Conservation (phyloP, 2,888 invertebrate genomes). For the Crepidodera aurea region DNA sequence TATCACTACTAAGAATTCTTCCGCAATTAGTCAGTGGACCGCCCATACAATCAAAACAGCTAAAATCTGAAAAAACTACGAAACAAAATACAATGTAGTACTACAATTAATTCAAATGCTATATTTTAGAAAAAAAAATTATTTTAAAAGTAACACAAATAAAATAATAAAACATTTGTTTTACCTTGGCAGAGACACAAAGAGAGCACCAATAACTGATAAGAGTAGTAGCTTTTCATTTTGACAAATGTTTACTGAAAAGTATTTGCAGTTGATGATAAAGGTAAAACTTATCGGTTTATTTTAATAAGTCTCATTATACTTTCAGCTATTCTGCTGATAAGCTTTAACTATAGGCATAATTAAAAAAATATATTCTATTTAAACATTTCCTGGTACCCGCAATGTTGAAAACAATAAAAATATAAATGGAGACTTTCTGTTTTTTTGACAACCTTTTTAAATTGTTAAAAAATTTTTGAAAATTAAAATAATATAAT, state of each 20-base stretch:
- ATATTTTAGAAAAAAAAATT: background rate
- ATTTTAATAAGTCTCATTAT: background rate
- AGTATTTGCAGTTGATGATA: background rate
- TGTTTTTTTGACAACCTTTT: too few species aligned
- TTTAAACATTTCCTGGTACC: background rate
- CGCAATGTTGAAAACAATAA: background rate
- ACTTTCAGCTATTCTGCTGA: background rate
- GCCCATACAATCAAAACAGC: constrained; percentile 34
- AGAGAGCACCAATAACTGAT: background rate
- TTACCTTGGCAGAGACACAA: background rate
- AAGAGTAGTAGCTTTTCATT: background rate
- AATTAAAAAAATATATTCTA: background rate
- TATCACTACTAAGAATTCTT: background rate
- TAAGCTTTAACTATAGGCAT: background rate
- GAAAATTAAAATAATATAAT: too few species aligned
- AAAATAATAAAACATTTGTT: background rate
- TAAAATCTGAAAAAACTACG: constrained; percentile 7
- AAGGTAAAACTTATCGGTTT: background rate
- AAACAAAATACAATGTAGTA: background rate
- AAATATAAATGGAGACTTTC: too few species aligned
- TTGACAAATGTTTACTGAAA: background rate
- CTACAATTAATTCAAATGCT: too few species aligned
- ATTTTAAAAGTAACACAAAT: background rate
- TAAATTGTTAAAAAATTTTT: too few species aligned
- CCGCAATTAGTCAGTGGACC: constrained; percentile 34